Evolutionary conservation across 1,140 invertebrate genomes (phyloP).

Genomic region (Drosophila obscura): DNA sequence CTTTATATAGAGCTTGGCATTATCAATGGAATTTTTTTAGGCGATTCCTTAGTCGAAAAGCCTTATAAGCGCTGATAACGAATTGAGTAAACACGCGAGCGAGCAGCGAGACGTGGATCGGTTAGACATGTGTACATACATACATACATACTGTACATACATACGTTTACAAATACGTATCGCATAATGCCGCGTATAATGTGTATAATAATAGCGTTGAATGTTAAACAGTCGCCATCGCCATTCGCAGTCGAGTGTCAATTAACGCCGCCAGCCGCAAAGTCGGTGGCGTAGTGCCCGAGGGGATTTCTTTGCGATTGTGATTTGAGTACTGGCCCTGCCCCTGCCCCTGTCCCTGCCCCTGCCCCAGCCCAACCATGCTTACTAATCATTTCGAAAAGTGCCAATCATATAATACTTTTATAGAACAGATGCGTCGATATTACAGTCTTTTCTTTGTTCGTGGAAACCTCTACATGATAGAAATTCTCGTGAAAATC

Average conservation of each 20-base stretch:
- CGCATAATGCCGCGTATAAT: slow-evolving; percentile 51
- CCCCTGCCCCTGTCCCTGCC: no score
- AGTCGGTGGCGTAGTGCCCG: slow-evolving; percentile 27
- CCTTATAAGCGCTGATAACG: slow-evolving; percentile 63
- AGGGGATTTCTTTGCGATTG: slow-evolving; percentile 26
- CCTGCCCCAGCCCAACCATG: not conserved
- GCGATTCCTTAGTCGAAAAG: slow-evolving; percentile 35
- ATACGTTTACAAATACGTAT: slow-evolving; percentile 14
- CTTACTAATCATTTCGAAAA: slow-evolving; percentile 40
- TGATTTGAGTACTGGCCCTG: slow-evolving; percentile 42
- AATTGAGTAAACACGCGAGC: slow-evolving; percentile 59
- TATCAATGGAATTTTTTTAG: slow-evolving; percentile 80
- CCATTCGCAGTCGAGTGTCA: slow-evolving; percentile 33
- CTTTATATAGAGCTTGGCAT: slow-evolving; percentile 41
- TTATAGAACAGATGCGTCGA: slow-evolving; percentile 19
- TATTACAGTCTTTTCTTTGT: no score
- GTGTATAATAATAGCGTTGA: slow-evolving; percentile 57
- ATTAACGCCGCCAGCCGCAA: slow-evolving; percentile 43
- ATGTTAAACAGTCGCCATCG: slow-evolving; percentile 48
- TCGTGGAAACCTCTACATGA: no score
- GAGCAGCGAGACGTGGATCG: slow-evolving; percentile 9
- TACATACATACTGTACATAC: not conserved
- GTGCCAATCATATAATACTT: slow-evolving; percentile 27
- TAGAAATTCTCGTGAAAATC: not conserved
- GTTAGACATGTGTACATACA: not conserved